Conservation (phyloP, 2,113 vertebrate species). For the Brienomyrus brachyistius region DNA sequence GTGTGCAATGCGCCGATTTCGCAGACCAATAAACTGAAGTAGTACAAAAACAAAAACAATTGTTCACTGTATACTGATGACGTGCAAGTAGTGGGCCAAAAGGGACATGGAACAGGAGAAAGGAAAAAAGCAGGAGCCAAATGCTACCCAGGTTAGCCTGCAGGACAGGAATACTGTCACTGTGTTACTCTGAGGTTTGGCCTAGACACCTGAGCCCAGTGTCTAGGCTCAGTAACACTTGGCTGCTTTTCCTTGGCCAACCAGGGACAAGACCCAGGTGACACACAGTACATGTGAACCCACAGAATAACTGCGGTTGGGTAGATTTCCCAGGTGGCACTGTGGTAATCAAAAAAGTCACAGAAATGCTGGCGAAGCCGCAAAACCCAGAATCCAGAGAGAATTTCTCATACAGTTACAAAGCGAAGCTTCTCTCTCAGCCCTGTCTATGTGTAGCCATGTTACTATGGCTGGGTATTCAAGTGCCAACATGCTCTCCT, state of each 20-base stretch:
- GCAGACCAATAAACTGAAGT: background rate
- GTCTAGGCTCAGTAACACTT: background rate
- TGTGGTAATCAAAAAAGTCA: background rate
- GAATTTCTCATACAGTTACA: background rate
- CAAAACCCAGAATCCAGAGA: background rate
- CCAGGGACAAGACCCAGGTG: background rate
- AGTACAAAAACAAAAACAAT: background rate
- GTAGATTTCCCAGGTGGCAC: background rate
- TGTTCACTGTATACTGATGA: background rate
- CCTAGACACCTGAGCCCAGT: background rate
- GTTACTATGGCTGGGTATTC: background rate
- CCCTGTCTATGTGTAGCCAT: background rate
- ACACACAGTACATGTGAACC: background rate
- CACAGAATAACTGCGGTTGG: background rate
- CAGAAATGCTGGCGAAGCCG: background rate
- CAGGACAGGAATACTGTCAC: background rate
- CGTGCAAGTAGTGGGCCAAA: too few relatives aligned
- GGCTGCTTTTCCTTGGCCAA: background rate
- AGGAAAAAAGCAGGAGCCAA: background rate
- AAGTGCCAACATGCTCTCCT: background rate
- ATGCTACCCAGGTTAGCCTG: background rate
- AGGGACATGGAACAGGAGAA: background rate
- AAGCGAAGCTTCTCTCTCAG: background rate
- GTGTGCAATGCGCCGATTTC: background rate
- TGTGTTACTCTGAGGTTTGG: background rate